Conservation (phyloP, 2,113 vertebrate species). For the Potamarius usumacintae region DNA sequence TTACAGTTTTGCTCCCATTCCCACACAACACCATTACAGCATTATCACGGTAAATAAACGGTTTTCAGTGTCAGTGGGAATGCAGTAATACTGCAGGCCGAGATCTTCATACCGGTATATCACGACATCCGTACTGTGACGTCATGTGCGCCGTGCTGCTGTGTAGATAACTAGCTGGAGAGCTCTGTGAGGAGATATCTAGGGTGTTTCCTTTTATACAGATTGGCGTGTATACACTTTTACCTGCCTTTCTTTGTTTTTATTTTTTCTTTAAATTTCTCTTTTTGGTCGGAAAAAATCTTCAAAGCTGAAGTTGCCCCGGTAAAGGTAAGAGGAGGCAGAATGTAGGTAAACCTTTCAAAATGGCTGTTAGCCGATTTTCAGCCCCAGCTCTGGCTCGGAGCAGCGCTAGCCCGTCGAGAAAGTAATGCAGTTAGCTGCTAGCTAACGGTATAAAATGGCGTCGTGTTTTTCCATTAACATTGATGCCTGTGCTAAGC, state of each 20-base stretch:
- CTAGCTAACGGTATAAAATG: conserved; percentile 64
- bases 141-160: conserved; percentile 27
- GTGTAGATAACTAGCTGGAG: conserved; percentile 15
- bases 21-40: no score
- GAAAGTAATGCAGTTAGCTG: conserved; percentile 46
- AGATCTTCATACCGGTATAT: no score
- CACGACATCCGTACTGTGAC: conserved; percentile 32
- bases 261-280: conserved; percentile 22
- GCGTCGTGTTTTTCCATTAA: conserved; percentile 55
- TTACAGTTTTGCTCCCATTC: no score
- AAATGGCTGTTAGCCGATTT: conserved; percentile 70
- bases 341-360: conserved; percentile 54
- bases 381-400: conserved; percentile 32
- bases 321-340: conserved; percentile 70
- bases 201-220: conserved; percentile 3
- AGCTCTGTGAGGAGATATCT: background rate
- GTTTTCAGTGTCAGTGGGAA: no score
- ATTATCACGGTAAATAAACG: no score
- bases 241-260: background rate
- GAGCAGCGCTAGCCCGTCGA: background rate
- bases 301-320: conserved; percentile 74
- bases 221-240: background rate
- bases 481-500: background rate
- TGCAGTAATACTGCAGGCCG: no score
- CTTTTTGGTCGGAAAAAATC: conserved; percentile 56